These are phyloP conservation scores for Drosophila falleni DNA, from an alignment of 2,888 invertebrate genomes.

Conservation along the genomic window DNA sequence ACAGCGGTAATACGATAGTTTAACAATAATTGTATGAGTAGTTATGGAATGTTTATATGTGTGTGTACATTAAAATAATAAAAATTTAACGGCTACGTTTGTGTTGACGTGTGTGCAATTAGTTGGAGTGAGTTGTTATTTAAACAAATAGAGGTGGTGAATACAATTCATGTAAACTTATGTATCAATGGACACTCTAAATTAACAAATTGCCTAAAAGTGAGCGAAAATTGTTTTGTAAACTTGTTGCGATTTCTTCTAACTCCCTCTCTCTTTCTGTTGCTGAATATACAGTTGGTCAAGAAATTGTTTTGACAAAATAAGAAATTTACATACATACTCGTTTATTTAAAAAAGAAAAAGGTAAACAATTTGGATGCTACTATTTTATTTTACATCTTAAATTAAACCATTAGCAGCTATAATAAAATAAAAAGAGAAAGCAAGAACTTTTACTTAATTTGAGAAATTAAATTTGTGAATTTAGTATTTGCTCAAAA, in stretches of 20 bases:
- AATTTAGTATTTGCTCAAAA: neutral
- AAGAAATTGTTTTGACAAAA: neutral
- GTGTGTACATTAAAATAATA: slow-evolving; percentile 3
- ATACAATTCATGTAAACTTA: neutral
- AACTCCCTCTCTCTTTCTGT: slow-evolving; percentile 36
- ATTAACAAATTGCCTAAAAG: slow-evolving; percentile 23
- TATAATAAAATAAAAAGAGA: neutral
- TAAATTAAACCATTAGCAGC: neutral
- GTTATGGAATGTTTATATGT: neutral
- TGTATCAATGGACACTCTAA: neutral
- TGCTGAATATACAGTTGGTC: neutral
- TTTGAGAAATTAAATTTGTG: too few species aligned
- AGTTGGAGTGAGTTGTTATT: neutral
- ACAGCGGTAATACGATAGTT: neutral
- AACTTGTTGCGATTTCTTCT: slow-evolving; percentile 40
- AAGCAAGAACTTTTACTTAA: neutral
- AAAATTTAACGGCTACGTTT: slow-evolving; percentile 25
- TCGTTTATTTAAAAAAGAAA: neutral
- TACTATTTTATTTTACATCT: neutral
- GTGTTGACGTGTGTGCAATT: slow-evolving; percentile 26
- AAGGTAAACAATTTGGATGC: neutral
- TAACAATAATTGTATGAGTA: neutral
- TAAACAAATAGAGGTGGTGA: neutral
- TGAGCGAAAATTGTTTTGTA: slow-evolving; percentile 36
- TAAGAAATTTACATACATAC: neutral